Conservation (phyloP, 2,888 invertebrate species). For the Brachycybe producta region DNA sequence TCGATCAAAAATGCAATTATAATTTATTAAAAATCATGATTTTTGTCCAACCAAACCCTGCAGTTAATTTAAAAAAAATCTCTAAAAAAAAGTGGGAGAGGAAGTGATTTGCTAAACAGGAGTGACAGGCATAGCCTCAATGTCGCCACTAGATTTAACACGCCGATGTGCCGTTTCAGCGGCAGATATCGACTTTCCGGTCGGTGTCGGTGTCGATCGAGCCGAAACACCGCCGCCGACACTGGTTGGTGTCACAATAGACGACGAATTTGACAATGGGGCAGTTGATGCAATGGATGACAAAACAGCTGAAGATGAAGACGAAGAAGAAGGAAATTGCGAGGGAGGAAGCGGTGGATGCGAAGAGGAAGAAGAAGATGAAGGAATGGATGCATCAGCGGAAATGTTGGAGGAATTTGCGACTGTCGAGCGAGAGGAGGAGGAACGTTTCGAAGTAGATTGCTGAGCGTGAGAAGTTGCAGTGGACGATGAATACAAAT, state of each 20-base stretch:
- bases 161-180: conserved; percentile 39
- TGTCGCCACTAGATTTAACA: conserved; percentile 61
- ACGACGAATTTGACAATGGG: conserved; percentile 31
- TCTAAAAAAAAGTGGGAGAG: no score
- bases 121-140: conserved; percentile 44
- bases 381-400: conserved; percentile 4
- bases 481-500: neutral
- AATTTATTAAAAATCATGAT: no score
- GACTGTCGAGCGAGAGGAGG: neutral
- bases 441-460: conserved; percentile 9
- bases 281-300: conserved; percentile 30
- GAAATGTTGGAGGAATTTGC: neutral
- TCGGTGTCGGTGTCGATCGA: conserved; percentile 40
- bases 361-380: conserved; percentile 9
- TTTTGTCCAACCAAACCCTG: no score
- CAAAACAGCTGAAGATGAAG: conserved; percentile 37
- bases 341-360: conserved; percentile 19
- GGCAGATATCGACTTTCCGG: conserved; percentile 33
- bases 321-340: conserved; percentile 43
- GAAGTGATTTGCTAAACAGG: conserved; percentile 31
- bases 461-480: conserved; percentile 21
- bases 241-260: conserved; percentile 34
- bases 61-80: no score
- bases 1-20: no score
- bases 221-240: conserved; percentile 31